Conservation (phyloP, 2,888 invertebrate species). For the Caradrina kadenii region DNA sequence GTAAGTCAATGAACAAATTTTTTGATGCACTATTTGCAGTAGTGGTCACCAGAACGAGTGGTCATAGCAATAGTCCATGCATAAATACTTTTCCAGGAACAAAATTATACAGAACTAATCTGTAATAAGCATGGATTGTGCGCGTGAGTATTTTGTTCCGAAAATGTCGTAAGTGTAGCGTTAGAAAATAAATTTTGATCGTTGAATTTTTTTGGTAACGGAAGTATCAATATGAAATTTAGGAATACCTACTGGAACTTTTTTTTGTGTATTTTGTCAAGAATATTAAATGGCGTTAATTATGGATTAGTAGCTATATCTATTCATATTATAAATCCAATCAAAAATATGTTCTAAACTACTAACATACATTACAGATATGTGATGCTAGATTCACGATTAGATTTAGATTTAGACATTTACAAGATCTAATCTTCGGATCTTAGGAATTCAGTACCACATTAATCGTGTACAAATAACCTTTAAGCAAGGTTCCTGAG, state of each 20-base stretch:
- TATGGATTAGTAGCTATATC: neutral
- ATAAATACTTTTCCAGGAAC: slow-evolving; percentile 16
- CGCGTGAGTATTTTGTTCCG: slow-evolving; percentile 6
- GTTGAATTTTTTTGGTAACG: neutral
- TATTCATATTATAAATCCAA: neutral
- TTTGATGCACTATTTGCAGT: slow-evolving; percentile 37
- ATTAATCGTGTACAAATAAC: slow-evolving; percentile 50
- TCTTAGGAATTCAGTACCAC: slow-evolving; percentile 35
- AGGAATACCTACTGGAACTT: too few species aligned
- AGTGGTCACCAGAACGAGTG: slow-evolving; percentile 30
- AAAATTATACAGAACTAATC: slow-evolving; percentile 39
- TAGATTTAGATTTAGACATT: slow-evolving; percentile 52
- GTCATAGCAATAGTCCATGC: slow-evolving; percentile 7
- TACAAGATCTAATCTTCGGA: slow-evolving; percentile 38
- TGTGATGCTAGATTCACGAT: slow-evolving; percentile 43
- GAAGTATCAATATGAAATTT: too few species aligned
- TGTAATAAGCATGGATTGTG: slow-evolving; percentile 27
- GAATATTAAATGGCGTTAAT: too few species aligned
- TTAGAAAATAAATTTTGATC: slow-evolving; percentile 3
- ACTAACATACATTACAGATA: neutral
- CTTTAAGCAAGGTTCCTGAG: slow-evolving; percentile 44
- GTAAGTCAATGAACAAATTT: slow-evolving; percentile 14
- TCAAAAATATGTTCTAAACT: slow-evolving; percentile 5
- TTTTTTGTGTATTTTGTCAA: too few species aligned
- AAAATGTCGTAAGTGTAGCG: neutral